Evolutionary conservation across 2,888 invertebrate species (phyloP).

Genomic region (Cephus pygmeus): DNA sequence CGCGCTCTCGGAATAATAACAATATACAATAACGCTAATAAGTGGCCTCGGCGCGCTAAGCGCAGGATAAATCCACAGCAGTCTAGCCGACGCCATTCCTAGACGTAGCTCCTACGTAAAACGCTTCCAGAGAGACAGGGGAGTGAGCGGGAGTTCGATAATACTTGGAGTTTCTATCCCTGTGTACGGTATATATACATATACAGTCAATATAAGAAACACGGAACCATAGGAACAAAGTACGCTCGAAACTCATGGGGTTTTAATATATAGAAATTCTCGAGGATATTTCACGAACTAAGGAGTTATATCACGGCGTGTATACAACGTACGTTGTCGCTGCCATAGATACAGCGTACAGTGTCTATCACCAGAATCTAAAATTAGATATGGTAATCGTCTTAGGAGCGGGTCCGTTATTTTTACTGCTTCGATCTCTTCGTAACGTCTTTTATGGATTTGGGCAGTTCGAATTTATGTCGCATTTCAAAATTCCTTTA

Average conservation of each 20-base stretch:
- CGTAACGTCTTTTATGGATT: slow-evolving; percentile 14
- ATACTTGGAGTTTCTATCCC: background rate
- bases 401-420: slow-evolving; percentile 42
- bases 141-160: background rate
- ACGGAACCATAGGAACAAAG: background rate
- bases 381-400: slow-evolving; percentile 45
- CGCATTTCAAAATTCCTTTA: background rate
- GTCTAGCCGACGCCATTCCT: slow-evolving; percentile 40
- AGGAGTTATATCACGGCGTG: background rate
- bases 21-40: slow-evolving; percentile 54
- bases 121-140: background rate
- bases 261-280: background rate
- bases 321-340: background rate
- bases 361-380: slow-evolving; percentile 33
- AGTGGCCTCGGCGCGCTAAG: slow-evolving; percentile 37
- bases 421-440: slow-evolving; percentile 39
- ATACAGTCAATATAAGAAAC: background rate
- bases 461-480: slow-evolving; percentile 1
- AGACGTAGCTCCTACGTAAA: slow-evolving; percentile 12
- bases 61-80: slow-evolving; percentile 32
- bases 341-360: slow-evolving; percentile 1
- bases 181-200: background rate
- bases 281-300: background rate
- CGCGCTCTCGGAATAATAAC: slow-evolving; percentile 46
- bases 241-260: background rate